Conservation (phyloP, 1,140 invertebrate genomes). For the Coenobita brevimanus region DNA sequence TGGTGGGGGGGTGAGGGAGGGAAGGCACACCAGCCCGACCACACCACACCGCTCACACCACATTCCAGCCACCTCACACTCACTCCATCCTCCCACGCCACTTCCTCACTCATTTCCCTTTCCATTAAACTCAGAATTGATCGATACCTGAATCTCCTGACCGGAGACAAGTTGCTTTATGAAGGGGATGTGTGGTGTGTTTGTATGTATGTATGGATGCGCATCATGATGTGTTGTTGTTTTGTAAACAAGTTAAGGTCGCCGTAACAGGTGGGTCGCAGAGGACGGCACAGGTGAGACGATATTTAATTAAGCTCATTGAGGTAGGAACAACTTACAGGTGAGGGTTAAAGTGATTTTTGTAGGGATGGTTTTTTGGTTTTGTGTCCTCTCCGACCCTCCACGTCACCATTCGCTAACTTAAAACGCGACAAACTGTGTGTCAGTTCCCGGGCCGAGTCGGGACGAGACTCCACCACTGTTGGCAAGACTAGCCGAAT, state of each 20-base stretch:
- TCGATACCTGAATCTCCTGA: too few relatives aligned
- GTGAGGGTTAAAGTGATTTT: too few relatives aligned
- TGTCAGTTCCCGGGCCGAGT: slow-evolving; percentile 5
- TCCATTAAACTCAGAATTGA: too few relatives aligned
- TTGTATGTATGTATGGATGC: background rate
- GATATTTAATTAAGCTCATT: too few relatives aligned
- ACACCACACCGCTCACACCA: background rate
- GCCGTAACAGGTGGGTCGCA: slow-evolving; percentile 54
- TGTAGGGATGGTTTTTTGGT: too few relatives aligned
- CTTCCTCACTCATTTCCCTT: background rate
- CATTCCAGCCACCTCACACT: background rate
- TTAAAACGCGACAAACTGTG: slow-evolving; percentile 25
- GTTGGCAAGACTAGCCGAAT: slow-evolving; percentile 14
- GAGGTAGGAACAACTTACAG: too few relatives aligned
- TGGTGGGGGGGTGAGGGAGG: background rate
- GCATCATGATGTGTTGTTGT: slow-evolving; percentile 49
- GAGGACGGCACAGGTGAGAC: background rate
- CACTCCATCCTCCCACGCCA: background rate
- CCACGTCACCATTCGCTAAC: slow-evolving; percentile 28
- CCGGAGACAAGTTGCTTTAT: too few relatives aligned
- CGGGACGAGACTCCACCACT: background rate
- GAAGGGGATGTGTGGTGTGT: too few relatives aligned
- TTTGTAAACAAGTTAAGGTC: slow-evolving; percentile 58
- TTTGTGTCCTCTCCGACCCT: too few relatives aligned
- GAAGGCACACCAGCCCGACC: background rate